phyloP scores from a whole-genome alignment of 1,140 invertebrate species.

The Agrypnia vestita region DNA sequence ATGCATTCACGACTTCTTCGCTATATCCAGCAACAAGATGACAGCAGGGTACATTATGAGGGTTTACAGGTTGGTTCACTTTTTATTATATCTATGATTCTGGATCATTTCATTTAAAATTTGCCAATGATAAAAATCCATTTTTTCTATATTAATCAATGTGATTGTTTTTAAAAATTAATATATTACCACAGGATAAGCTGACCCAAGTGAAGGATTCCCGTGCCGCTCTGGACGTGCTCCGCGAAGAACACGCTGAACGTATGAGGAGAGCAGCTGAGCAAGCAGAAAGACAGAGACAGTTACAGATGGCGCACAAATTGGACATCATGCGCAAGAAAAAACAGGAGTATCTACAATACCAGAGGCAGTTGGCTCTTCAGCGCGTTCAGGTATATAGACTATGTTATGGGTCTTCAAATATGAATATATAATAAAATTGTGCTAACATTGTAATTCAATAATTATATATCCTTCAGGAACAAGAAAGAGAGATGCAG shows the following conservation, averaged over 20 bases:
- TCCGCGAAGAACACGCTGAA: constrained; percentile 96
- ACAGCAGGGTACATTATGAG: constrained; percentile 94
- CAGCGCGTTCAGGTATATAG: constrained; percentile 85
- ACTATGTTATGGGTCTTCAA: neutral
- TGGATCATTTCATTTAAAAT: constrained; percentile 19
- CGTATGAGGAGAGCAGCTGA: constrained; percentile 89
- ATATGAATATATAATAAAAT: neutral
- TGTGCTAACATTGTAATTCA: neutral
- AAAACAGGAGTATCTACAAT: constrained; percentile 95
- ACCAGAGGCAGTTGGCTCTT: constrained; percentile 91
- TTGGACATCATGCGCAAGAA: constrained; percentile 98
- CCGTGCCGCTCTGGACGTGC: constrained; percentile 93
- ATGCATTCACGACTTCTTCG: constrained; percentile 95
- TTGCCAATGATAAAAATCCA: neutral
- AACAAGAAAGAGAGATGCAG: constrained; percentile 95
- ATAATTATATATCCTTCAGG: constrained; percentile 67
- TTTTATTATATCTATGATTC: constrained; percentile 5
- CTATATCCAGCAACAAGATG: constrained; percentile 96
- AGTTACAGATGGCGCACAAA: constrained; percentile 98
- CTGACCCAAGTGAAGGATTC: constrained; percentile 95
- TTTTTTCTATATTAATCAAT: neutral
- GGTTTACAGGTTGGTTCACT: constrained; percentile 88
- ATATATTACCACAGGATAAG: constrained; percentile 75
- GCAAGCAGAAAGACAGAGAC: constrained; percentile 91
- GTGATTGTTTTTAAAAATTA: neutral